Evolutionary conservation across 2,888 invertebrate genomes (phyloP).

Genomic region (Tigriopus californicus): DNA sequence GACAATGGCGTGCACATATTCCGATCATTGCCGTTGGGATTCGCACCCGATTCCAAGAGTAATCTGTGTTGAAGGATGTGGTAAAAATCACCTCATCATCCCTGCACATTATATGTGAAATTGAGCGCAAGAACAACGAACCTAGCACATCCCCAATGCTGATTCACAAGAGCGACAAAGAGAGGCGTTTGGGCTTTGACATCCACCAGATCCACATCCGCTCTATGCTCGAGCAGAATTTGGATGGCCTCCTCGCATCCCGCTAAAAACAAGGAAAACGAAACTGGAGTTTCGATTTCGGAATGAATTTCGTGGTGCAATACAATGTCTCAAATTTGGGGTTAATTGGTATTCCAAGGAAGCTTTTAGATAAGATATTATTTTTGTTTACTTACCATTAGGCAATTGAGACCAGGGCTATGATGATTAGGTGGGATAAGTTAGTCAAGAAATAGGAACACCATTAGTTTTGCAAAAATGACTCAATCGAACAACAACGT

Average conservation of each 20-base stretch:
- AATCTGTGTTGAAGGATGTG: not conserved
- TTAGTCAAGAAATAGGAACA: too few relatives aligned
- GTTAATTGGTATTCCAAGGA: too few relatives aligned
- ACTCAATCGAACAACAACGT: not conserved
- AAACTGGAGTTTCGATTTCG: not conserved
- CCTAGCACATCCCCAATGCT: slow-evolving; percentile 20
- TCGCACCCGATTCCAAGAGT: slow-evolving; percentile 21
- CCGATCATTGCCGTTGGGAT: slow-evolving; percentile 21
- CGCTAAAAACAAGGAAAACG: slow-evolving; percentile 18
- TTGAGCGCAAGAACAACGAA: not conserved
- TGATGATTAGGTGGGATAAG: too few relatives aligned
- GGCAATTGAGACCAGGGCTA: too few relatives aligned
- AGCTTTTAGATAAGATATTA: too few relatives aligned
- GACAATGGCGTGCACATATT: slow-evolving; percentile 22
- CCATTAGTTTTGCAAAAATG: not conserved
- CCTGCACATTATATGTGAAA: not conserved
- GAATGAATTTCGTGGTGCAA: too few relatives aligned
- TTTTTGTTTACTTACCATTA: too few relatives aligned
- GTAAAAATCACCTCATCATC: not conserved
- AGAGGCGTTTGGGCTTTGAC: slow-evolving; percentile 24
- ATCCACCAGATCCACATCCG: slow-evolving; percentile 21
- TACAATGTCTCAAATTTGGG: too few relatives aligned
- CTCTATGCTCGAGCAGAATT: slow-evolving; percentile 20
- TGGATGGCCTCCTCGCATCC: slow-evolving; percentile 19
- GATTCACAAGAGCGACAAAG: slow-evolving; percentile 22